Evolutionary conservation across 2,797 vertebrate species (phyloP), one percentile per base, ranked within the genome.

Genomic region (Kryptolebias ocellatus): DNA sequence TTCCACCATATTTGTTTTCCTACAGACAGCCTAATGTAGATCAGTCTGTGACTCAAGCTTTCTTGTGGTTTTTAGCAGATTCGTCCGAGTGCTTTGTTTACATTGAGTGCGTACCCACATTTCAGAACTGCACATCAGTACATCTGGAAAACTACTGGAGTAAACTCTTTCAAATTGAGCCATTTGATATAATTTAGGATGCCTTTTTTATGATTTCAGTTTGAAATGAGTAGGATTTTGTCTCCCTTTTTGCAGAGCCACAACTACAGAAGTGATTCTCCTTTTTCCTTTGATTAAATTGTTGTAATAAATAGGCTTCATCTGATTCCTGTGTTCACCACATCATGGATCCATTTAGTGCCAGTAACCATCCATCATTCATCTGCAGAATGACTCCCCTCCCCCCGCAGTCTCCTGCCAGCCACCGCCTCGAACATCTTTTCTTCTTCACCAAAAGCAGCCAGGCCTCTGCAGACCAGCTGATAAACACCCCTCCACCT

Each of bases 331-430:
- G 18, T 50, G 34, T 60, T 53, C 53, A 66, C 66, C 73, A 72
- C 79, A 70, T 81, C 69, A 64, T 66, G 61, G 68, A 31, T 73
- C 67, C 52, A 49, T 15, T 9, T 46, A 46, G 3, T 39, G 46
- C 34, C 27, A 3, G 72, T 20, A 64, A 63, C 74, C 71, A 85
- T 85, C 85, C 74, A 79, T 86, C 88, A 85, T 53, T 64, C 45
- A 75, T 70, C 75, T 83, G 81, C 84, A 79, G 78, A 68, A 69
- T 28, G 6, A 60, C 75, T 75, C 85, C 83, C 89, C 80, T 83
- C 85, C 84, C 87, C 79, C 87, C 78, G 85, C 83, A 76, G 83
- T 64, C 68, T 2, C 53, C 31, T 60, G 71, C 59, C 61, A 74
- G 76, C 27, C 67, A 2, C 68, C 73, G 72, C 75, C 74, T 71